Evolutionary conservation across 2,797 vertebrate genomes (phyloP), one percentile per base, ranked within the genome.

Genomic region (Tolypeutes matacus): DNA sequence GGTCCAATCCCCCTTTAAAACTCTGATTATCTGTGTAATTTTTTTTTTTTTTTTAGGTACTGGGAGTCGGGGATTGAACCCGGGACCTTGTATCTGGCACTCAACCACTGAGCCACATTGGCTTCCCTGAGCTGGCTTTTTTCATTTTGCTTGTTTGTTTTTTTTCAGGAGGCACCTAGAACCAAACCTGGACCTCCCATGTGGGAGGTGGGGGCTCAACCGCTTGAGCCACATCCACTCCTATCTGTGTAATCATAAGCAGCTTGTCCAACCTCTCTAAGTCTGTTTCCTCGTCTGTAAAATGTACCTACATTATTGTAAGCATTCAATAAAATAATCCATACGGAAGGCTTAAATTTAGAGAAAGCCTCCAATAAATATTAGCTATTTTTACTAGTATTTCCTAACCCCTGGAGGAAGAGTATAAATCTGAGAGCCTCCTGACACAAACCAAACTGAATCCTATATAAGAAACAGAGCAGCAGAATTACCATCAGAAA

Each of bases 271-370:
- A 81, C 25, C 53, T 76, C 56, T 27, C 31, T 58, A 85, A 46
- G 31, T 21, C 34, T 84, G n/a, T 78, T 72, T 90, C n/a, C 51
- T 84, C 51, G 39, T 49, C 53, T 64, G 77, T 77, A 51, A 94
- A 92, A 91, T 2, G 0, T 21, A 31, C 15, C 10, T 69, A 31
- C 25, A 3, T 82, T 89, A 77, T 58, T 95, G 25, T 53, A 85
- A 93, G 34, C 46, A 49, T 91, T 70, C 93, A 95, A 93, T 93
- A 85, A 94, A 89, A 87, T 51, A 87, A 70, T 67, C 15, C 56
- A 56, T 4, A 56, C 29, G 6, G 58, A 78, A 56, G 34, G 29
- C 27, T 87, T 75, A 34, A 84, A 69, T n/a, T 42, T 62, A 77
- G 1, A 70, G 58, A 51, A 72, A 86, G 3, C 2, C 21, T 8